Base-by-base conservation (phyloP, 2,797 vertebrate genomes). In the Oreortyx pictus region DNA sequence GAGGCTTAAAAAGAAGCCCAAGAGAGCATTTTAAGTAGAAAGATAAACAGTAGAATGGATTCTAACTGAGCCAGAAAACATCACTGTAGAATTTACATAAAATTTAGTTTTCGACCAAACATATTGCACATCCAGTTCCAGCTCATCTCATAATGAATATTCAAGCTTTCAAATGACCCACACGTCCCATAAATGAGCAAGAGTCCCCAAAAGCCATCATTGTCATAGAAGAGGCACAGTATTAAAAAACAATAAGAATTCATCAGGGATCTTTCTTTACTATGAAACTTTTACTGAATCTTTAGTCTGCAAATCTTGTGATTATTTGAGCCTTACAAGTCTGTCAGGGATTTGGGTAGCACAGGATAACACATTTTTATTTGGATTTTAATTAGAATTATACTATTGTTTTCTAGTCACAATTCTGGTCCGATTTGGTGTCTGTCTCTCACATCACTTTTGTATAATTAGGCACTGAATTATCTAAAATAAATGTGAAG, bases 41-140 rank as follows among this genome's bases (percentile, higher is more conserved):
- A 95, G 94, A 95, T 88, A 94, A 96, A 95, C 93, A 95, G 94
- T 74, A 68, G 85, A 95, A 89, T 89, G 67, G 88, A 88, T 95
- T 93, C 89, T 95, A 94, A 93, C 92, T 92, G 93, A 96, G 92
- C 89, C 89, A 96, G 89, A 93, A 94, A 96, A 95, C 89, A 96
- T 91, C 87, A 92, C 65, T 86, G 82, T 59, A 93, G 88, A 96
- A 95, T 96, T 93, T 96, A 91, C 90, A 94, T 96, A 95, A 96
- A 96, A 96, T 93, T 96, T 95, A 90, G 88, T 96, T 94, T 89
- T 92, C 86, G 90, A 94, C 75, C 88, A 94, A 93, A 94, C 79
- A 86, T 92, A 91, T 85, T 96, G 78, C 75, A 68, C 25, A 94
- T 90, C 62, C 52, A 92, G 92, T 95, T 95, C 84, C 92, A 94